Percentiles rank a stretch among this genome's conserved stretches.
phyloP scores from a whole-genome alignment of 2,888 invertebrate species.

The Gandaritis pyraliata region DNA sequence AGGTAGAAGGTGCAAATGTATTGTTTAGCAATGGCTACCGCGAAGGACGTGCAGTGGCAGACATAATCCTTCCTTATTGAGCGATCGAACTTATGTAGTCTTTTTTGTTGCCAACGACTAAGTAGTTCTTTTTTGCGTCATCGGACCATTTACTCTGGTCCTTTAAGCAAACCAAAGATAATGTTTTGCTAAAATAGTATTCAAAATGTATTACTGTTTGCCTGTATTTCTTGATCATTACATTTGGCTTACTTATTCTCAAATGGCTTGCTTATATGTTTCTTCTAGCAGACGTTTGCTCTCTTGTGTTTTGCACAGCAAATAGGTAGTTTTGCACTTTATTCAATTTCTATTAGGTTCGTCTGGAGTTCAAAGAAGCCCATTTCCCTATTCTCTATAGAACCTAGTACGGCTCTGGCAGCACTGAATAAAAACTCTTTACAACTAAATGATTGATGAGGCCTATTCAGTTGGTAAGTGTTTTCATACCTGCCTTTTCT shows the following conservation, averaged over 20 bases:
- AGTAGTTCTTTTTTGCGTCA: no score
- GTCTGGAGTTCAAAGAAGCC: neutral
- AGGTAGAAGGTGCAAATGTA: neutral
- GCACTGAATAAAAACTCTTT: slow-evolving; percentile 56
- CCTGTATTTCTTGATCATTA: no score
- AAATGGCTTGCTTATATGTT: neutral
- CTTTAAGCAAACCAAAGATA: no score
- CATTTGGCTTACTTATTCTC: no score
- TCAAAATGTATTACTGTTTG: no score
- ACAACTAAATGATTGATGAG: slow-evolving; percentile 72
- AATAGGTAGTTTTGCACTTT: neutral
- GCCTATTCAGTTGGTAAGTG: slow-evolving; percentile 62
- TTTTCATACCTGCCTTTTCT: slow-evolving; percentile 55
- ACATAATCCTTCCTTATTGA: no score
- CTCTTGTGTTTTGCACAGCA: neutral
- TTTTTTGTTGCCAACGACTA: no score
- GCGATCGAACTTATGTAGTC: no score
- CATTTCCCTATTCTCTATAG: slow-evolving; percentile 5
- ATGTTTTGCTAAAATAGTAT: no score
- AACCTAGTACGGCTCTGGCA: slow-evolving; percentile 23
- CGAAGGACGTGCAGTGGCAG: no score
- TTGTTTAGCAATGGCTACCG: no score
- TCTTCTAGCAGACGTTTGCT: neutral
- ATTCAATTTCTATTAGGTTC: neutral
- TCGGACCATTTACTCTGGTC: no score